Evolutionary conservation across 2,888 invertebrate genomes (phyloP).

Genomic region (Automeris io): DNA sequence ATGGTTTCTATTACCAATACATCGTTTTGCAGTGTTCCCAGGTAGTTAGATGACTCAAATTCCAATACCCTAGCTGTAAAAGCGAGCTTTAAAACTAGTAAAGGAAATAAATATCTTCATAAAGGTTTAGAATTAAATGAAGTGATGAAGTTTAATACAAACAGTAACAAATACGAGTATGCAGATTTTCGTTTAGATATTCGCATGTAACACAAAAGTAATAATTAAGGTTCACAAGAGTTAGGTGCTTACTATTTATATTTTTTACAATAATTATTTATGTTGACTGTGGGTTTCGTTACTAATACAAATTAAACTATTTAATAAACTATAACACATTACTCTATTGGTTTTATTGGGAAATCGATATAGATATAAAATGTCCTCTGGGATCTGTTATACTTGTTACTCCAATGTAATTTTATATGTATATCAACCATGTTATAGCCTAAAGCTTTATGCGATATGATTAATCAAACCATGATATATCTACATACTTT

Average conservation of each 20-base stretch:
- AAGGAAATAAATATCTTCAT: slow-evolving; percentile 11
- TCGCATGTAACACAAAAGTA: background rate
- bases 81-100: slow-evolving; percentile 17
- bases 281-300: slow-evolving; percentile 19
- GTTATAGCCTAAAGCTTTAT: no score
- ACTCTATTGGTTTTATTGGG: no score
- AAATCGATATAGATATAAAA: no score
- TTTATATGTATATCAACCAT: no score
- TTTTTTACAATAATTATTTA: background rate
- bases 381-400: no score
- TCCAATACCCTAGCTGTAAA: slow-evolving; percentile 43
- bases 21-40: slow-evolving; percentile 36
- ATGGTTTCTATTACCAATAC: slow-evolving; percentile 32
- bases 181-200: slow-evolving; percentile 4
- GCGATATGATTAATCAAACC: no score
- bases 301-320: no score
- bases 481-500: no score
- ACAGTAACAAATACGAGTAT: slow-evolving; percentile 5
- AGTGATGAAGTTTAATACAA: background rate
- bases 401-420: no score
- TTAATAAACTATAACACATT: no score
- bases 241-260: background rate
- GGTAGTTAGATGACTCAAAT: slow-evolving; percentile 43
- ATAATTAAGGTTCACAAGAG: background rate
- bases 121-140: background rate